Base-by-base conservation (phyloP, 2,113 vertebrate genomes). In the Tympanuchus pallidicinctus region DNA sequence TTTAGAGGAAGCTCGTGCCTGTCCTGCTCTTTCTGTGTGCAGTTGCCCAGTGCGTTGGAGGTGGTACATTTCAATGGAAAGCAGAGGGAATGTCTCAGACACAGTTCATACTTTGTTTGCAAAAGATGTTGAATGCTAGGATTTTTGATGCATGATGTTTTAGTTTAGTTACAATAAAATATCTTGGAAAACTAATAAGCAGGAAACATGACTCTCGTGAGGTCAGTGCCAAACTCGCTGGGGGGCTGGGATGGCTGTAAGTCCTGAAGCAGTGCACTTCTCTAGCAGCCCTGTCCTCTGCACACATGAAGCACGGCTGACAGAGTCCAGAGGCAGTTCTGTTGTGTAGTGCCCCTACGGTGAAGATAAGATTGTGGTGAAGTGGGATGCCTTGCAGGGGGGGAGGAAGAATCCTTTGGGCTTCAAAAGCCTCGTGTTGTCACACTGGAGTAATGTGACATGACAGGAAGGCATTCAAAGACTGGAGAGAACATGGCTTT, bases 241-340 rank as follows among this genome's bases (percentile, higher is more conserved):
- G 65, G 75, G 60, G 73, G 83, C 72, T 94, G 92, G 60, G 61
- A 30, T 48, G 82, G 86, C 40, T 75, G 17, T 48, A 64, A 60
- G 76, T 40, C 42, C 71, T 72, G 88, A 75, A 59, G 2, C 1
- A 66, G 45, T 83, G 43, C 70, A 67, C 54, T 94, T 94, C 70
- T 59, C 79, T 64, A 82, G 80, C 90, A 82, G 63, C 70, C 56
- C 74, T 72, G 66, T 73, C 70, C 71, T 67, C 30, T 27, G 87
- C 32, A 22, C 67, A 67, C 64, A 57, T 6, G 79, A 71, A 91
- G 82, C 86, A 66, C 0, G 17, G 73, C 90, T 95, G 96, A 95
- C 89, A 95, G 71, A 95, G 70, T 90, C 91, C 93, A 95, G 96
- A 96, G 88, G 93, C 94, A 90, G 90, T 48, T 95, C 72, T 93